These are phyloP conservation scores for Pluvialis apricaria DNA, from an alignment of 2,113 vertebrate genomes.

Conservation along the genomic window DNA sequence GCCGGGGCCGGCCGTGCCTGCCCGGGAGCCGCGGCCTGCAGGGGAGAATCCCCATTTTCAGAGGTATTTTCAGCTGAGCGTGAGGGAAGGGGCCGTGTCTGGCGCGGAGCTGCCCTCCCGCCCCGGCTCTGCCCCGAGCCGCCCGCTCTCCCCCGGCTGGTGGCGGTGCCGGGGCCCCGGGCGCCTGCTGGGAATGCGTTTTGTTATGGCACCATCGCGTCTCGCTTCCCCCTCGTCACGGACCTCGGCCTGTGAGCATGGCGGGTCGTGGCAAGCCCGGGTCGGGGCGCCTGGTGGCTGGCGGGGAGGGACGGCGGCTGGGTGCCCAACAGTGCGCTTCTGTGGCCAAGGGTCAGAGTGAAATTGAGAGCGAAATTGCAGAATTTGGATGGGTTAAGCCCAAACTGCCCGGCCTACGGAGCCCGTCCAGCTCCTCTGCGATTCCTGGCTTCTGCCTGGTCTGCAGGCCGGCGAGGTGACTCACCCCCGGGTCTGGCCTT, in stretches of 20 bases:
- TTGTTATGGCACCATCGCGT: background rate
- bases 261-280: background rate
- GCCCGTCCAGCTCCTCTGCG: background rate
- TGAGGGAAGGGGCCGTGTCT: background rate
- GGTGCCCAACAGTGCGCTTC: fast-evolving
- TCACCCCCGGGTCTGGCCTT: background rate
- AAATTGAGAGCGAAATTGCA: fast-evolving
- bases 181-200: background rate
- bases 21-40: background rate
- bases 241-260: background rate
- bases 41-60: background rate
- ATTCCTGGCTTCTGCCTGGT: background rate
- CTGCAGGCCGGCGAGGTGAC: background rate
- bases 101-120: background rate
- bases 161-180: background rate
- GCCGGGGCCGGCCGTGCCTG: background rate
- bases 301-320: background rate
- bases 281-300: background rate
- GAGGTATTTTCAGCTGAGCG: background rate
- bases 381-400: background rate
- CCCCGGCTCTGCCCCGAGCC: background rate
- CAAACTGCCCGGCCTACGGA: background rate
- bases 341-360: too few relatives aligned
- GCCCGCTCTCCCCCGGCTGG: background rate
- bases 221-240: too few relatives aligned